Conservation (phyloP, 2,113 vertebrate genomes). For the Triplophysa tibetana region DNA sequence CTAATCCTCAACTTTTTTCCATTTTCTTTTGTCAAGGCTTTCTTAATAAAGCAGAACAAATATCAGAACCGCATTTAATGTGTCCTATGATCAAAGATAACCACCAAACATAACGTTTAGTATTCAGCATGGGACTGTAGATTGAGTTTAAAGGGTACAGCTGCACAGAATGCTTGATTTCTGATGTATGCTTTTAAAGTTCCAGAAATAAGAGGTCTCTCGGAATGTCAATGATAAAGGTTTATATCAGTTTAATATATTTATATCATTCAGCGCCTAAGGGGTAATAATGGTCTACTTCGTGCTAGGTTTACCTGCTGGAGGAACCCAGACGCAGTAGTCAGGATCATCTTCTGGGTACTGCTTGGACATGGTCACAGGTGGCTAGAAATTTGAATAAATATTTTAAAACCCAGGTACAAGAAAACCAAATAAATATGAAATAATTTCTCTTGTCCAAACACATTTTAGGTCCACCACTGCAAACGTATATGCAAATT, state of each 20-base stretch:
- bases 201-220: background rate
- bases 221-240: too few relatives aligned
- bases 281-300: background rate
- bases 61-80: conserved; percentile 7
- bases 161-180: conserved; percentile 13
- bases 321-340: conserved; percentile 94
- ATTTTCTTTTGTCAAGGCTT: background rate
- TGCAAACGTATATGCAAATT: too few relatives aligned
- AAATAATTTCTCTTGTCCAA: too few relatives aligned
- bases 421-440: background rate
- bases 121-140: background rate
- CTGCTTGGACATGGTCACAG: conserved; percentile 72
- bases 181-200: background rate
- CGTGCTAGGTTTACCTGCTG: conserved; percentile 77
- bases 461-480: too few relatives aligned
- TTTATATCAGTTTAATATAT: too few relatives aligned
- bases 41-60: background rate
- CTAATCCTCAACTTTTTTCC: background rate
- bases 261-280: too few relatives aligned
- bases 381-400: conserved; percentile 67
- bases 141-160: background rate
- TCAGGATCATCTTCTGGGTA: conserved; percentile 96
- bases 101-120: background rate
- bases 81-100: background rate
- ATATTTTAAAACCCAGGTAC: background rate